phyloP scores from a whole-genome alignment of 1,140 invertebrate species.

The Tetramorium parvispinum region DNA sequence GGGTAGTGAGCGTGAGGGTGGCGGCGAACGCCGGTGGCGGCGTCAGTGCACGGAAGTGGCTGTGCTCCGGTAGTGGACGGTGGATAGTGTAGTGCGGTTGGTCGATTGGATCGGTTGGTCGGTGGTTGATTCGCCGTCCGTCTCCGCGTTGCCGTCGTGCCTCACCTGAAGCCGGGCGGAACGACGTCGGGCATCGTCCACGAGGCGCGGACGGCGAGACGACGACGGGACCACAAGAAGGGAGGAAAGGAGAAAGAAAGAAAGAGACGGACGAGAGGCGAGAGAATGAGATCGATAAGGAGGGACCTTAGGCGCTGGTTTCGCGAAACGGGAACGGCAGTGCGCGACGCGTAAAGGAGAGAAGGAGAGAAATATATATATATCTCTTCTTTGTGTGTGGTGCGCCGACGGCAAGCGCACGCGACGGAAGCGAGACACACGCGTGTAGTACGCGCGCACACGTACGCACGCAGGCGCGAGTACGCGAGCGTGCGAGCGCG shows the following conservation, averaged over 20 bases:
- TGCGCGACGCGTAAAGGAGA: conserved; percentile 15
- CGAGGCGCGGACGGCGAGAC: conserved; percentile 2
- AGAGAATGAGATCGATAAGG: conserved; percentile 51
- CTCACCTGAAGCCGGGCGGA: neutral
- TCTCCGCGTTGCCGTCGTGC: conserved; percentile 48
- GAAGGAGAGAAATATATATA: conserved; percentile 17
- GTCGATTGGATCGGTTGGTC: conserved; percentile 64
- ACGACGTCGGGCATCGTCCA: neutral
- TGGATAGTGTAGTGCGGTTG: conserved; percentile 69
- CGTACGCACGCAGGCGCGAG: conserved; percentile 20
- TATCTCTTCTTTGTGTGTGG: neutral
- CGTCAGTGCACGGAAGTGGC: conserved; percentile 65
- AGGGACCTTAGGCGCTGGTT: conserved; percentile 57
- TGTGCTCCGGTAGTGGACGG: conserved; percentile 69
- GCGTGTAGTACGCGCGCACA: conserved; percentile 10
- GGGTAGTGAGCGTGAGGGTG: conserved; percentile 62
- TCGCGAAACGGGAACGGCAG: conserved; percentile 28
- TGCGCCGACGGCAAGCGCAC: conserved; percentile 32
- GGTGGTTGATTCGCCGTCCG: conserved; percentile 46
- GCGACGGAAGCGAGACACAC: conserved; percentile 23
- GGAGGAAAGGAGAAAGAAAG: neutral
- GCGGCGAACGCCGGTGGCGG: conserved; percentile 52
- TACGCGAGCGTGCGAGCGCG: neutral
- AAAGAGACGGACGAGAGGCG: conserved; percentile 49
- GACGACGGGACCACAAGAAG: neutral